A percentile compares a stretch with the other conserved stretches of the same genome.
Evolutionary conservation across 2,113 vertebrate species (phyloP).

Genomic region (Austrofundulus limnaeus): DNA sequence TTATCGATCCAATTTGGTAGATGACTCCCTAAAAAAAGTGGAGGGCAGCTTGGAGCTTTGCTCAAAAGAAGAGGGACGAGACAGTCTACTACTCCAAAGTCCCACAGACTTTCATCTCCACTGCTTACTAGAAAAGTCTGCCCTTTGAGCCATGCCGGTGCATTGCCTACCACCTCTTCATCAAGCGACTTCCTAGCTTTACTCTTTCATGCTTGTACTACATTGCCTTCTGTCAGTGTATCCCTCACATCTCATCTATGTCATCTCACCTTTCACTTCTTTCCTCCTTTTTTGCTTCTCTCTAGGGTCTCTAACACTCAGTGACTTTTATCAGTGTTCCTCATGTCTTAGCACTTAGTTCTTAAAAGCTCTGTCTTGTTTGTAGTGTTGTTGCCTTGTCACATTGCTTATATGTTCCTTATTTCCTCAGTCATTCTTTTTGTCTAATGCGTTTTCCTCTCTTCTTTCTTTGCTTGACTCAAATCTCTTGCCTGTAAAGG

Average conservation of each 20-base stretch:
- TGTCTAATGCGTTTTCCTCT: slow-evolving; percentile 4
- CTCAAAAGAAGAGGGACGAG: slow-evolving; percentile 56
- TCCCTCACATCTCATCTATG: slow-evolving; percentile 38
- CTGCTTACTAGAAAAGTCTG: slow-evolving; percentile 62
- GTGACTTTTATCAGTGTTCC: slow-evolving; percentile 27
- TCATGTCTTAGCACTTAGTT: slow-evolving; percentile 5
- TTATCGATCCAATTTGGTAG: slow-evolving; percentile 82
- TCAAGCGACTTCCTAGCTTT: slow-evolving; percentile 25
- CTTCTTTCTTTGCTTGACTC: neutral
- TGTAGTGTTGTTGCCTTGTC: slow-evolving; percentile 12
- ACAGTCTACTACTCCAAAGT: slow-evolving; percentile 61
- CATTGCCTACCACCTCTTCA: slow-evolving; percentile 37
- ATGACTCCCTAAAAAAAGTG: slow-evolving; percentile 74
- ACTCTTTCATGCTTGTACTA: slow-evolving; percentile 43
- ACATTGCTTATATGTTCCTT: neutral
- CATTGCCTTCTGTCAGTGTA: slow-evolving; percentile 46
- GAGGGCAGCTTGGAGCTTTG: slow-evolving; percentile 43
- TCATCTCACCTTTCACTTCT: slow-evolving; percentile 25
- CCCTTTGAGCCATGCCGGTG: slow-evolving; percentile 39
- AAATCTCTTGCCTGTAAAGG: slow-evolving; percentile 40
- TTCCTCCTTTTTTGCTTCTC: slow-evolving; percentile 13
- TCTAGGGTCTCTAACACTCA: slow-evolving; percentile 1
- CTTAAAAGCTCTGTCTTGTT: slow-evolving; percentile 14
- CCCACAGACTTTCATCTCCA: slow-evolving; percentile 50
- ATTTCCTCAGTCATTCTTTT: slow-evolving; percentile 5